phyloP scores from a whole-genome alignment of 2,113 vertebrate genomes.

The Dermatemys mawii region DNA sequence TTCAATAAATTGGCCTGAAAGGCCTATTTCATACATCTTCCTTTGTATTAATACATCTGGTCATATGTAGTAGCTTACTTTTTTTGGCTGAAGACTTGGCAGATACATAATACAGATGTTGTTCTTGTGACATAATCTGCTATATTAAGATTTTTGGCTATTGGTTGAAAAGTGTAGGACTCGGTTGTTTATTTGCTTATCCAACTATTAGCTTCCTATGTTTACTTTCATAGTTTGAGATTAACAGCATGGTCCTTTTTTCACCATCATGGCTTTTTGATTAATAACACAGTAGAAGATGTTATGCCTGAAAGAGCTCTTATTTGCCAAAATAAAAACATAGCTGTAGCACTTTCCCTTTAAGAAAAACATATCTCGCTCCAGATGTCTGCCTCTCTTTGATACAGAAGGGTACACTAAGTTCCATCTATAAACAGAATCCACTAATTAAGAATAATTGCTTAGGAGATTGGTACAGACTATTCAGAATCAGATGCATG shows the following conservation, averaged over 20 bases:
- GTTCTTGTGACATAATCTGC: conserved; percentile 61
- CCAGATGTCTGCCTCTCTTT: conserved; percentile 81
- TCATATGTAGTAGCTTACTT: conserved; percentile 68
- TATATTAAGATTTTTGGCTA: conserved; percentile 62
- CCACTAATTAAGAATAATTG: conserved; percentile 87
- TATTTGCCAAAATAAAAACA: conserved; percentile 18
- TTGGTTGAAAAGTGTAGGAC: conserved; percentile 55
- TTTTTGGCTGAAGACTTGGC: conserved; percentile 73
- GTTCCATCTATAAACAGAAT: conserved; percentile 87
- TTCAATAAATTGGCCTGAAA: conserved; percentile 65
- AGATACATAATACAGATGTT: conserved; percentile 75
- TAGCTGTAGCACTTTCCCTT: conserved; percentile 70
- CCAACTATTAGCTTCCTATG: conserved; percentile 52
- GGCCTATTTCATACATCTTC: conserved; percentile 66
- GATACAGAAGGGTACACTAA: conserved; percentile 82
- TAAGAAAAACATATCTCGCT: conserved; percentile 77
- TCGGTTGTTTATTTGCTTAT: conserved; percentile 58
- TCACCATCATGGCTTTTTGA: conserved; percentile 40
- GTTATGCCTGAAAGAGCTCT: conserved; percentile 51
- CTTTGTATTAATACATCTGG: conserved; percentile 78
- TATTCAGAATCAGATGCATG: conserved; percentile 83
- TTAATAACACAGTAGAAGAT: conserved; percentile 63
- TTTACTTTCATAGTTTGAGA: conserved; percentile 62
- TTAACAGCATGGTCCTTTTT: conserved; percentile 18
- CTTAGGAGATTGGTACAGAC: conserved; percentile 84